Evolutionary conservation across 2,113 vertebrate genomes (phyloP).

Genomic region (Diadophis punctatus): DNA sequence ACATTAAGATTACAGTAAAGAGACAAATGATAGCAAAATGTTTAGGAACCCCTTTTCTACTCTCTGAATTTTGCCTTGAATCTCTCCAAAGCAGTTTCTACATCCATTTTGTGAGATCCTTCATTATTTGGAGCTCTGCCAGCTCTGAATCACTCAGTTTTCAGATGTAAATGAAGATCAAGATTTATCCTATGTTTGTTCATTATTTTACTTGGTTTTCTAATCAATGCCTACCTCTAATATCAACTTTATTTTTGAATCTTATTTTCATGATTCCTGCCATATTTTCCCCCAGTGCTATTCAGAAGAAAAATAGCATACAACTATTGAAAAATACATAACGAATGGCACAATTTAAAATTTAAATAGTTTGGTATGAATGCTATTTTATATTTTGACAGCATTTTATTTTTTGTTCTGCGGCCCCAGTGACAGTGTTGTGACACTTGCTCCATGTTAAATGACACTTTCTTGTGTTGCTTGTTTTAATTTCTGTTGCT

Average conservation of each 20-base stretch:
- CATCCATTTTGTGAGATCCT: background rate
- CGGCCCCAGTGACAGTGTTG: background rate
- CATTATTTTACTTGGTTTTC: background rate
- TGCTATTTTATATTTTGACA: background rate
- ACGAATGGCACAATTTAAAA: background rate
- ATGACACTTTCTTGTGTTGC: background rate
- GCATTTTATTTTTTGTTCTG: background rate
- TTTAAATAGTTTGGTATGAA: background rate
- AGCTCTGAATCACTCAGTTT: background rate
- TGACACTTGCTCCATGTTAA: background rate
- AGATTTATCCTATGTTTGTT: background rate
- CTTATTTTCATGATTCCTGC: background rate
- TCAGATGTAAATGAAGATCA: background rate
- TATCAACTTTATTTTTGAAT: background rate
- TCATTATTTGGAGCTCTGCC: background rate
- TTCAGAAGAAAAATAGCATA: background rate
- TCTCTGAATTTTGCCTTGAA: background rate
- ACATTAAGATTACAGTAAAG: background rate
- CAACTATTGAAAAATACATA: background rate
- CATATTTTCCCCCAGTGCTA: background rate
- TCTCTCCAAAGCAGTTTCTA: background rate
- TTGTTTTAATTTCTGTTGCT: background rate
- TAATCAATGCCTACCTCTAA: background rate
- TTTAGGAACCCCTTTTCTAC: background rate
- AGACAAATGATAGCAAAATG: background rate